Base-by-base conservation (phyloP, 2,888 invertebrate genomes). In the Cristatella mucedo region DNA sequence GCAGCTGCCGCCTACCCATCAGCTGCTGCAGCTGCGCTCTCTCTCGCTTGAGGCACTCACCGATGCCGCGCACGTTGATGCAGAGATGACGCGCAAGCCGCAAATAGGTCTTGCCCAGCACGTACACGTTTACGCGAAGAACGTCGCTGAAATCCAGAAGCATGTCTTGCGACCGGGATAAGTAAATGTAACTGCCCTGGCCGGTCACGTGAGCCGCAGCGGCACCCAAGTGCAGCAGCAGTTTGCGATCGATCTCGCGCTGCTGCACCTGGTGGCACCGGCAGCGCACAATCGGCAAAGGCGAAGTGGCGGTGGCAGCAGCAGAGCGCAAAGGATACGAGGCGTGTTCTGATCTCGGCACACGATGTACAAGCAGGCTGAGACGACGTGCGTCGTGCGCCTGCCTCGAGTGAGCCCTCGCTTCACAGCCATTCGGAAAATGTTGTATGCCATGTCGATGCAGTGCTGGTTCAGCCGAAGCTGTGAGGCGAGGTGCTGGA, bases 61-160 rank as follows among this genome's bases (percentile, higher is more conserved):
- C 57, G 34, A 62, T 52, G n/a, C 57, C 61, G 50, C 51, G 68
- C 20, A 69, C 55, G 36, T 61, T 64, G 45, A 97, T 84, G 61
- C 82, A 84, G 11, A 97, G 71, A 22, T 83, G 82, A 58, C 83
- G 76, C 0, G 89, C 81, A 40, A 97, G 70, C 57, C 80, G 78
- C 53, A 87, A 74, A 61, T 91, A 91, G 1, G 89, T 87, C 42
- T 85, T 76, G 38, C 95, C 95, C 26, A 97, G 70, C 66, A 85
- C 85, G 63, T 86, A 93, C 41, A 95, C 89, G 69, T 89, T 89
- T 52, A 91, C 85, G 51, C 59, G 56, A 21, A 89, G 75, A n/a
- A 87, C 80, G 70, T 95, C 95, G 68, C 91, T 91, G 48, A 95
- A 87, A 64, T 97, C 95, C 56, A 97, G 82, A 39, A 95, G 71